phyloP scores from a whole-genome alignment of 2,888 invertebrate genomes.

The Gerris lacustris region DNA sequence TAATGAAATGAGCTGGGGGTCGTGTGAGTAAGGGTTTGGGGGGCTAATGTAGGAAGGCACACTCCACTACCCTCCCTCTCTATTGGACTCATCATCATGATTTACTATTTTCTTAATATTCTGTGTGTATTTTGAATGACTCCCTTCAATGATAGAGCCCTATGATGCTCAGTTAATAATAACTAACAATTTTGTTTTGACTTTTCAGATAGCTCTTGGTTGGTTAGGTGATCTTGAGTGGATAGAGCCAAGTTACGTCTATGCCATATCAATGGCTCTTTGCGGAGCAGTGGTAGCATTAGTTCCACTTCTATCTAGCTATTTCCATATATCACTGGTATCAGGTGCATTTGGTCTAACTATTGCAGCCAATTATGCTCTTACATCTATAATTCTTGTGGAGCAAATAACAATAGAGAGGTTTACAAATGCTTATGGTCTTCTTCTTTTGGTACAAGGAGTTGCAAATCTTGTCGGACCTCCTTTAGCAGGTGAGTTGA shows the following conservation, averaged over 20 bases:
- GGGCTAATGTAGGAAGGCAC: no score
- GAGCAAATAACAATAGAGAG: conserved; percentile 79
- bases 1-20: no score
- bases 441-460: conserved; percentile 77
- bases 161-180: no score
- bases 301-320: conserved; percentile 52
- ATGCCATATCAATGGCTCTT: conserved; percentile 64
- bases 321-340: conserved; percentile 48
- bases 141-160: no score
- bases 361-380: conserved; percentile 82
- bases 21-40: no score
- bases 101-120: no score
- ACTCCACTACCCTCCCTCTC: no score
- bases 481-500: conserved; percentile 62
- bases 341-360: conserved; percentile 76
- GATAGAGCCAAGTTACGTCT: conserved; percentile 64
- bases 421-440: conserved; percentile 83
- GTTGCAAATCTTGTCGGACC: conserved; percentile 82
- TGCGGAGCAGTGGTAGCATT: conserved; percentile 55
- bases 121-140: no score
- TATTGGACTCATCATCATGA: no score
- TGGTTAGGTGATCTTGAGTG: conserved; percentile 74
- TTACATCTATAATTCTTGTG: conserved; percentile 81
- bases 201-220: conserved; percentile 63
- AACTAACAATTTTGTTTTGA: neutral